Evolutionary conservation across 1,140 invertebrate genomes (phyloP), one percentile per base, ranked within the genome.

Genomic region (Listronotus bonariensis): DNA sequence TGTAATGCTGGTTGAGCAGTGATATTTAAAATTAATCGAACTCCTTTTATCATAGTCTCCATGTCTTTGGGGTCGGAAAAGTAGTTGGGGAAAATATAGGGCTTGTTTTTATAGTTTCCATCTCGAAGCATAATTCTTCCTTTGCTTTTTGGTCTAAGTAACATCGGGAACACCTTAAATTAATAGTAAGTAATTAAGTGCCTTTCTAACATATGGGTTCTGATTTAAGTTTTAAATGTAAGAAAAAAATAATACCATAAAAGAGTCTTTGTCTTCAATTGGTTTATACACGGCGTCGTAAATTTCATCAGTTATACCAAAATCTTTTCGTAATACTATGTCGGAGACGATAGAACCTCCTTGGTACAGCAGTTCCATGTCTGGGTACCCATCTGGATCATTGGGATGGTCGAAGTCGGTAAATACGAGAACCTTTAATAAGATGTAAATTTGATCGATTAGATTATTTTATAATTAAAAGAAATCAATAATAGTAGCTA

Each of bases 81-180:
- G 71, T 93, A 95, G 68, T 93, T 92, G 0, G 93, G 88, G 71
- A 91, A 86, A 14, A 97, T 88, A n/a, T 86, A 78, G 0, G 95
- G 95, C 72, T 91, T 88, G 9, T 85, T 81, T 46, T 84, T 84
- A 5, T 92, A 92, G 79, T 93, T 86, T 43, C 77, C 86, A 63
- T 82, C 85, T 68, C 73, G 65, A 18, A 95, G 72, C 59, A 85
- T 81, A 1, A 95, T 77, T 43, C 81, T 83, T 7, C 93, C 92
- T 46, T 82, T 80, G 51, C 89, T 91, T 58, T 84, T 84, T 0
- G 92, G 92, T 55, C 89, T 80, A 53, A 92, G 72, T 15, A 92
- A 65, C 62, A 91, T 76, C 0, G 89, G 88, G 0, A 88, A 72
- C 3, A 77, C 49, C 60, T 62, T 52, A 31, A 42, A 56, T 11